Percentiles rank a stretch among this genome's conserved stretches.
These are phyloP conservation scores for Dendrocincla fuliginosa DNA, from an alignment of 2,797 vertebrate species.

Conservation along the genomic window DNA sequence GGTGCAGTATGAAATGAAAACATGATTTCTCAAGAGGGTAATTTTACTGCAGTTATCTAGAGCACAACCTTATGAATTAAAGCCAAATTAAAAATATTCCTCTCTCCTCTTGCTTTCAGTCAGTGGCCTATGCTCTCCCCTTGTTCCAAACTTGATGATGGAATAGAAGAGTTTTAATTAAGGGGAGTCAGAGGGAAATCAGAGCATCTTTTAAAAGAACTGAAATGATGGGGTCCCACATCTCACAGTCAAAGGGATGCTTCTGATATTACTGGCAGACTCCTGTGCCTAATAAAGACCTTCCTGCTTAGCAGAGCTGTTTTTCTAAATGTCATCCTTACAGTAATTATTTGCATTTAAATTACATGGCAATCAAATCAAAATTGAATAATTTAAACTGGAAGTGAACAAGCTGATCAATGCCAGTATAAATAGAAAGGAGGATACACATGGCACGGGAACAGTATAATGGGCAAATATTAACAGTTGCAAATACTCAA, in stretches of 20 bases:
- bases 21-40: neutral
- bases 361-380: conserved; percentile 84
- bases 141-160: neutral
- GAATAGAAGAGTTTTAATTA: neutral
- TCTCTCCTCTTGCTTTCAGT: neutral
- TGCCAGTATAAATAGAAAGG: conserved; percentile 81
- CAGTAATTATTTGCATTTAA: conserved; percentile 84
- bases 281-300: conserved; percentile 59
- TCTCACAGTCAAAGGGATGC: neutral
- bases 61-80: neutral
- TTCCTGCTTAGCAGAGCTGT: conserved; percentile 61
- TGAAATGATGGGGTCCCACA: neutral
- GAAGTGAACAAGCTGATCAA: conserved; percentile 82
- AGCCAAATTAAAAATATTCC: neutral
- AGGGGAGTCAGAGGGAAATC: neutral
- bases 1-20: neutral
- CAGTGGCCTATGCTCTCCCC: neutral
- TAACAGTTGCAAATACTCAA: conserved; percentile 32
- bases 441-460: neutral
- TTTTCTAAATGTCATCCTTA: conserved; percentile 81
- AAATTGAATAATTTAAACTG: conserved; percentile 83
- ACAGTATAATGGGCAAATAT: conserved; percentile 36
- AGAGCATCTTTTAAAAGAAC: neutral
- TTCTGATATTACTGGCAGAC: conserved; percentile 34
- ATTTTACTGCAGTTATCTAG: neutral